Percentiles rank a stretch among this genome's conserved stretches.
Conservation (phyloP, 2,113 vertebrate genomes). For the Equus quagga region DNA sequence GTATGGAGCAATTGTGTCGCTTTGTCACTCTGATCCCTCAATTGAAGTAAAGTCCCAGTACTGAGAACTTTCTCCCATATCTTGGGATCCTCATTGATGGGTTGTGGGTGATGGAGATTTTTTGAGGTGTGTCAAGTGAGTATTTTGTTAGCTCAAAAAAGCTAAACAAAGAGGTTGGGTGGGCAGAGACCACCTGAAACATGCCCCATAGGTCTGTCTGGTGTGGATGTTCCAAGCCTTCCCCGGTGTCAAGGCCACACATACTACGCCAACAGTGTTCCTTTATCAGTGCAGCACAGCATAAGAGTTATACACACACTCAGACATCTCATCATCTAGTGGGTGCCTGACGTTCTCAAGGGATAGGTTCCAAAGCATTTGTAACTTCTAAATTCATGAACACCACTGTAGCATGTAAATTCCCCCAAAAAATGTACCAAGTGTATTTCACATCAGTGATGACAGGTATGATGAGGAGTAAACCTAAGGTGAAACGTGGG, state of each 20-base stretch:
- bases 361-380: too few relatives aligned
- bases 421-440: neutral
- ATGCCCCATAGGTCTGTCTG: neutral
- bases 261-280: neutral
- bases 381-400: neutral
- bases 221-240: neutral
- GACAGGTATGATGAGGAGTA: too few relatives aligned
- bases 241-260: neutral
- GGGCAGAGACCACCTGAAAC: neutral
- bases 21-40: neutral
- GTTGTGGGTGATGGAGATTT: neutral
- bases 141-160: neutral
- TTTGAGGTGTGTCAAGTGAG: neutral
- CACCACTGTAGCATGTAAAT: neutral
- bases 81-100: neutral
- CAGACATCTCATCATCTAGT: neutral
- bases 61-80: neutral
- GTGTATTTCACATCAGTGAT: neutral
- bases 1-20: accelerated
- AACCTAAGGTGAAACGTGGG: neutral
- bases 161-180: neutral
- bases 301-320: accelerated
- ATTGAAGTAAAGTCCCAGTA: neutral
- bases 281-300: neutral
- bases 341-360: neutral